A percentile compares a stretch with the other conserved stretches of the same genome.
phyloP scores from a whole-genome alignment of 1,140 invertebrate species.

The Panulirus ornatus region DNA sequence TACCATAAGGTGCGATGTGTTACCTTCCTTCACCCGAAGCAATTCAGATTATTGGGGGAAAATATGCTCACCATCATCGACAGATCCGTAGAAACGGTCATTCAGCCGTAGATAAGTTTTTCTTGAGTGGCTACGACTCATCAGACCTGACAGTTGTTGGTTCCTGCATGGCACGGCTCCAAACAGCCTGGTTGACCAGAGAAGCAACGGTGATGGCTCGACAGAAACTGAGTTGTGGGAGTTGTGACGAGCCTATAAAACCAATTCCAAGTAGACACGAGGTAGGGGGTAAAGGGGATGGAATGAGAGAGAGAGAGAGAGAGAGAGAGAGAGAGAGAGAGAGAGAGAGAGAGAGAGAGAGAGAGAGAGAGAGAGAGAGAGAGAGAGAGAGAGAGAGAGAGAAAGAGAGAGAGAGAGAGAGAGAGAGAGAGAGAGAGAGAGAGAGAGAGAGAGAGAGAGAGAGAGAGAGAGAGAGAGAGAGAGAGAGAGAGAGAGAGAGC shows the following conservation, averaged over 20 bases:
- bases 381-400: conserved; percentile 16
- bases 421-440: conserved; percentile 37
- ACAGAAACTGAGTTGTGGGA: not conserved
- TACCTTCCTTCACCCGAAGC: too few species aligned
- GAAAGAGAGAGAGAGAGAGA: conserved; percentile 45
- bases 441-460: not conserved
- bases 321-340: not conserved
- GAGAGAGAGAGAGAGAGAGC: conserved; percentile 14
- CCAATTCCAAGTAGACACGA: too few species aligned
- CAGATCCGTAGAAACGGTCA: too few species aligned
- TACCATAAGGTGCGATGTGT: too few species aligned
- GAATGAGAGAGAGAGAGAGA: not conserved
- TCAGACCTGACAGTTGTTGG: too few species aligned
- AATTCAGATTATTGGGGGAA: too few species aligned
- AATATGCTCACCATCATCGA: too few species aligned
- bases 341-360: not conserved
- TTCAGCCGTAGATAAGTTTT: too few species aligned
- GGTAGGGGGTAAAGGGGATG: not conserved
- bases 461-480: not conserved
- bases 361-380: not conserved
- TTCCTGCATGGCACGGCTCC: too few species aligned
- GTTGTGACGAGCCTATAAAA: too few species aligned
- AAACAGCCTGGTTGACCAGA: too few species aligned
- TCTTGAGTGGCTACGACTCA: too few species aligned
- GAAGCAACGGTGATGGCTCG: not conserved